Conservation (phyloP, 2,888 invertebrate genomes). For the Strigamia transsilvanica region DNA sequence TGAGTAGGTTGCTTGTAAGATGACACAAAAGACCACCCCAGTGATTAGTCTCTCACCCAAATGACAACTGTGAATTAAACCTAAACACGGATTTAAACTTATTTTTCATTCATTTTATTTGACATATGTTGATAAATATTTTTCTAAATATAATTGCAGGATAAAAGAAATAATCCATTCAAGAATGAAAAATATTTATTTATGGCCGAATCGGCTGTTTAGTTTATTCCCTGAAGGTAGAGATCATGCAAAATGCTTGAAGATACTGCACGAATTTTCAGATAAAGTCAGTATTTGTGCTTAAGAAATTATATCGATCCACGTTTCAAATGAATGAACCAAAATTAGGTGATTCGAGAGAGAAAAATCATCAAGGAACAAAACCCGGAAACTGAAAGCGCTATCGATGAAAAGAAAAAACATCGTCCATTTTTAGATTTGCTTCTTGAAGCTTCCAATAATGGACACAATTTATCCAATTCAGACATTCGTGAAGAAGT, state of each 20-base stretch:
- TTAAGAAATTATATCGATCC: too few relatives aligned
- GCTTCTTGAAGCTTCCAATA: slow-evolving; percentile 60
- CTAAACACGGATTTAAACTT: too few relatives aligned
- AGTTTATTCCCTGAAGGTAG: slow-evolving; percentile 70
- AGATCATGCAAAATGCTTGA: slow-evolving; percentile 69
- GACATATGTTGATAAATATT: too few relatives aligned
- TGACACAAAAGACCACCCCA: too few relatives aligned
- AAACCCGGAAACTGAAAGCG: background rate
- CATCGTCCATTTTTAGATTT: slow-evolving; percentile 62
- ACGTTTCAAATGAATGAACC: too few relatives aligned
- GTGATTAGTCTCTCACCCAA: too few relatives aligned
- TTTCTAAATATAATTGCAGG: too few relatives aligned
- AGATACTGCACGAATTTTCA: slow-evolving; percentile 72
- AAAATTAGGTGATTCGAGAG: background rate
- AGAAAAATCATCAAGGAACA: background rate
- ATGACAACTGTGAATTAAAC: too few relatives aligned
- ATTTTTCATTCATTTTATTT: too few relatives aligned
- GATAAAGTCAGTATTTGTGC: slow-evolving; percentile 63
- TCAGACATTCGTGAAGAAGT: slow-evolving; percentile 61
- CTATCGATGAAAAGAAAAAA: background rate
- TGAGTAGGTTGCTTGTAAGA: too few relatives aligned
- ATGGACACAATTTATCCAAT: slow-evolving; percentile 59
- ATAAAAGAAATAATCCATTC: background rate
- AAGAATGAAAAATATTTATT: background rate
- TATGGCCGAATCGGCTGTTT: slow-evolving; percentile 65